Base-by-base conservation (phyloP, 1,140 invertebrate species). In the Cotesia glomerata region DNA sequence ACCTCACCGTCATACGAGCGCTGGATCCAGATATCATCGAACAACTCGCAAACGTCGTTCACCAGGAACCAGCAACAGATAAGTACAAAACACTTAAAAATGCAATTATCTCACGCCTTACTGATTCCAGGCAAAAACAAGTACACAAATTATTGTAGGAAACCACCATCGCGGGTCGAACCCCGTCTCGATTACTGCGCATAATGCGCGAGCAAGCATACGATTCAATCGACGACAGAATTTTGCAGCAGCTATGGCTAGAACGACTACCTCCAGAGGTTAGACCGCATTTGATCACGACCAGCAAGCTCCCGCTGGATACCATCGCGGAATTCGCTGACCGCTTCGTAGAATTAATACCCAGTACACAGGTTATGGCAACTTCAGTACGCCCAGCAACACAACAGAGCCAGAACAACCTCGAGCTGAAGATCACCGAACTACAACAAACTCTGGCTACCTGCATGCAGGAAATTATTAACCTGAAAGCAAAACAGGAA, bases 141-240 rank as follows among this genome's bases (percentile, higher is more conserved):
- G 36, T 81, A 0, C 62, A 74, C 35, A 78, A 80, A 66, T 70
- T 81, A 14, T 35, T 82, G 3, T 61, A 65, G 7, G 76, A 76
- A 2, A 45, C 80, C 2, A 74, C 77, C 16, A 61, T 81, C 1
- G 78, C 72, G 0, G 73, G 77, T 61, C 72, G 76, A 54, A 75
- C 72, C 8, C 79, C 76, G 18, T 74, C 80, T 0, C 77, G 80
- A 51, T 68, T 84, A 14, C 58, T 84, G n/a, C 34, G 75, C 5
- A 56, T 76, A 18, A 78, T 81, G 74, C 26, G 58, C 5, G 61
- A 67, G 3, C 56, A 79, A 32, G 78, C 77, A 0, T 65, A 52
- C 1, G 56, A 13, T 7, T 54, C 62, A 2, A 52, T 76, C 0
- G 9, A 36, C 1, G 78, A 79, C 18, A 64, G 71, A 0, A 68